Conservation (phyloP, 2,797 vertebrate genomes). For the Catamblyrhynchus diadema region DNA sequence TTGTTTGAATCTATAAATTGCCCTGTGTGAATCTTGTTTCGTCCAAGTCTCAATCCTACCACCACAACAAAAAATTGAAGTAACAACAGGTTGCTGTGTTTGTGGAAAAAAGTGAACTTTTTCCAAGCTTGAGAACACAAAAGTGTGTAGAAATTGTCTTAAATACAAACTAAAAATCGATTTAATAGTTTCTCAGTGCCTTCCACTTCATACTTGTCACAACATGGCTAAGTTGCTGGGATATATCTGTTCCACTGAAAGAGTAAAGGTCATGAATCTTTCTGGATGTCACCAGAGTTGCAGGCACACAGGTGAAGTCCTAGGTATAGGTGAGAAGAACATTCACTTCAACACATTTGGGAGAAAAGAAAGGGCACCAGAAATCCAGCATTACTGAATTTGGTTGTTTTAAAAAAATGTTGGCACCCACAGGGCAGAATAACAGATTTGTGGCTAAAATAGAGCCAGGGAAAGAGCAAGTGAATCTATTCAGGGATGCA, state of each 20-base stretch:
- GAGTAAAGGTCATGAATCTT: background rate
- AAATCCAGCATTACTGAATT: background rate
- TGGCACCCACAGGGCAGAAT: background rate
- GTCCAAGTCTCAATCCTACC: background rate
- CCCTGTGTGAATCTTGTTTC: background rate
- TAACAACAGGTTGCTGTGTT: background rate
- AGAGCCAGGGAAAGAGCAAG: background rate
- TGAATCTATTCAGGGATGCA: background rate
- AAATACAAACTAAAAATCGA: background rate
- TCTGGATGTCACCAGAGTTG: rapidly evolving
- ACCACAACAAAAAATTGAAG: background rate
- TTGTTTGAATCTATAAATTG: background rate
- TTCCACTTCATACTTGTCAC: background rate
- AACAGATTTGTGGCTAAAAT: conserved; percentile 13
- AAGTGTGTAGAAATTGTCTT: background rate
- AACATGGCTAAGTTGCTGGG: background rate
- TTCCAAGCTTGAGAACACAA: background rate
- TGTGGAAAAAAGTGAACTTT: background rate
- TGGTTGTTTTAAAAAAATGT: background rate
- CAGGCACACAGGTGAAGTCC: background rate
- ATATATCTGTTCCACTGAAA: background rate
- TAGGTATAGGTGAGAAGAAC: background rate
- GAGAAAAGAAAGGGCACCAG: rapidly evolving
- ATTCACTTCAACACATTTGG: background rate
- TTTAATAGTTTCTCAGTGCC: background rate